Evolutionary conservation across 2,113 vertebrate species (phyloP), one percentile per base, ranked within the genome.

Genomic region (Xenus cinereus): DNA sequence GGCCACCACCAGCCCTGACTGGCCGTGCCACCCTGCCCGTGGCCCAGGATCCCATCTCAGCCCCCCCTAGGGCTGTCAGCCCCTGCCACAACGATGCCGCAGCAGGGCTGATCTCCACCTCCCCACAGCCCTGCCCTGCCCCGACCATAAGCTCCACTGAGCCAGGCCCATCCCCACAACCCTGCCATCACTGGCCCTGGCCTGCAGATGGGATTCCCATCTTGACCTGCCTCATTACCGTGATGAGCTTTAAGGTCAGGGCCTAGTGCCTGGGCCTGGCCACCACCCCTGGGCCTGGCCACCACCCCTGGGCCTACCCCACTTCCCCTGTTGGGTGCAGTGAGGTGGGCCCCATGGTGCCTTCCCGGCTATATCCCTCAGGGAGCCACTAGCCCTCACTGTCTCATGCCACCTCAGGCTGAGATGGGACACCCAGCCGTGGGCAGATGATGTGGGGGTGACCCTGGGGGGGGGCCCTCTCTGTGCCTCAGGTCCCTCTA

Each of bases 111-210:
- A 12, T 39, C 18, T 78, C 46, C 41, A 28, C 17, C 4, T 72
- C 51, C 45, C 43, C 37, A 2, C 41, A 73, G 57, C 30, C 54
- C 53, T 54, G 26, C 15, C 1, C 1, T 63, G 32, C 30, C 37
- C 10, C 10, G 7, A 35, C 59, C 26, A 7, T 6, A 6, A 22
- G 12, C n/a, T 14, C 5, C 0, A 0, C 30, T 0, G 1, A 64
- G 27, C 71, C 35, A 21, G 30, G 12, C 41, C 41, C 35, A 7
- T 51, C 33, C 22, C 14, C 45, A 15, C 27, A n/a, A 37, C 46
- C 20, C 57, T 69, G 28, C 45, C 14, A 4, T 62, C 1, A 0
- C 41, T 5, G 2, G 20, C 10, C 37, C 28, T 51, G 33, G 19
- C 35, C 60, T 30, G 39, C 33, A 1, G 0, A 4, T 4, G 4